Evolutionary conservation across 2,113 vertebrate genomes (phyloP), one percentile per base, ranked within the genome.

Genomic region (Syngnathus scovelli): DNA sequence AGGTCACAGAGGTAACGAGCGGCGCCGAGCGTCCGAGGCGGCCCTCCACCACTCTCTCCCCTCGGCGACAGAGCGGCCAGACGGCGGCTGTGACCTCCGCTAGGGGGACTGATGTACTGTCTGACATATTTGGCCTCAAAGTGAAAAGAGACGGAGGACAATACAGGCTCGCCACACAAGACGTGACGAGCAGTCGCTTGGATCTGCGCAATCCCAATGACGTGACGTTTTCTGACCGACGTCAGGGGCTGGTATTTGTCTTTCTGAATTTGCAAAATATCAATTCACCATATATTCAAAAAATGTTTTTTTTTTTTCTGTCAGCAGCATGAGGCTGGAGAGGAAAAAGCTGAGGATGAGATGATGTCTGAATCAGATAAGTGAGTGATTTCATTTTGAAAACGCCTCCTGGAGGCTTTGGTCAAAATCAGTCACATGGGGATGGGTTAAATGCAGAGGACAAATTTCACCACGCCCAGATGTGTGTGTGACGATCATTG

Each of bases 101-200:
- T 13, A 83, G 76, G 60, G 93, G 96, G 49, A 90, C 86, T 38
- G 92, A 94, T 77, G 88, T 92, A 0, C 90, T 96, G 1, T 93
- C 94, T 0, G 93, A 96, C 77, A 93, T 98, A 79, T 98, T 98
- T 51, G 96, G 96, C 11, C 88, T 98, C 69, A 93, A 93, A 71
- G 86, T 98, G 79, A 96, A 90, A 79, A 91, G 93, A 67, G 94
- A 98, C 72, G 94, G 93, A 70, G 93, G 92, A 64, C 93, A 91
- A 38, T 97, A 94, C 86, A 93, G 92, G 67, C 78, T 98, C 49
- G 87, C 95, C 21, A 90, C 92, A 61, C 90, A 90, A 36, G 94
- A 98, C 69, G 91, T 92, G n/a, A 92, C 92, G 1, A 87, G 90
- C 18, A 92, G 92, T 73, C 88, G 92, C 54, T 85, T 90, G 16